phyloP scores from a whole-genome alignment of 2,113 vertebrate genomes.

The Cyphomyrus discorhynchus region DNA sequence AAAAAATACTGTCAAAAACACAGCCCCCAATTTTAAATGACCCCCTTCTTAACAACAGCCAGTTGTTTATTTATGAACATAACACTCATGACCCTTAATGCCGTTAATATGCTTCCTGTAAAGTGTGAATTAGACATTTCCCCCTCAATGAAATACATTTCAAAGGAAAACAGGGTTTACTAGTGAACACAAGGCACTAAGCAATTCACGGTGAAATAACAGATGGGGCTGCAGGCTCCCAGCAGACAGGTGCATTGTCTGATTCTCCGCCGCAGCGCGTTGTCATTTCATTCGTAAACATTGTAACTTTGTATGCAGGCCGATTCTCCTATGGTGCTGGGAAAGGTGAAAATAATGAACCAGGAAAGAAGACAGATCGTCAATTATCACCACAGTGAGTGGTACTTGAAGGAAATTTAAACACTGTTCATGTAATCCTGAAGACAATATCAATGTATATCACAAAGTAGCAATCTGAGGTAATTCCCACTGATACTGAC shows the following conservation, averaged over 20 bases:
- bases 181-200: not conserved
- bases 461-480: constrained; percentile 53
- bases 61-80: not conserved
- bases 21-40: not conserved
- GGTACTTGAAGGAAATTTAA: constrained; percentile 21
- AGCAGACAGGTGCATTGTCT: not conserved
- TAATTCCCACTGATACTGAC: constrained; percentile 44
- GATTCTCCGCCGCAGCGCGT: not conserved
- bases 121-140: constrained; percentile 1
- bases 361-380: constrained; percentile 35
- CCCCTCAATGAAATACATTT: not conserved
- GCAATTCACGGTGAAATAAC: constrained; percentile 7
- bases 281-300: not conserved
- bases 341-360: constrained; percentile 38
- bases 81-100: not conserved
- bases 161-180: not conserved
- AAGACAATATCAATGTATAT: constrained; percentile 49
- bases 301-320: not conserved
- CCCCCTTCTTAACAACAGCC: not conserved
- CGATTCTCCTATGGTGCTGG: not conserved
- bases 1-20: not conserved
- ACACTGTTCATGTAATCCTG: constrained; percentile 31
- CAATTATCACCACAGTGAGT: constrained; percentile 30
- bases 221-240: not conserved
- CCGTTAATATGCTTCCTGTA: not conserved